Base-by-base conservation (phyloP, 2,888 invertebrate species). In the Spisula solida region DNA sequence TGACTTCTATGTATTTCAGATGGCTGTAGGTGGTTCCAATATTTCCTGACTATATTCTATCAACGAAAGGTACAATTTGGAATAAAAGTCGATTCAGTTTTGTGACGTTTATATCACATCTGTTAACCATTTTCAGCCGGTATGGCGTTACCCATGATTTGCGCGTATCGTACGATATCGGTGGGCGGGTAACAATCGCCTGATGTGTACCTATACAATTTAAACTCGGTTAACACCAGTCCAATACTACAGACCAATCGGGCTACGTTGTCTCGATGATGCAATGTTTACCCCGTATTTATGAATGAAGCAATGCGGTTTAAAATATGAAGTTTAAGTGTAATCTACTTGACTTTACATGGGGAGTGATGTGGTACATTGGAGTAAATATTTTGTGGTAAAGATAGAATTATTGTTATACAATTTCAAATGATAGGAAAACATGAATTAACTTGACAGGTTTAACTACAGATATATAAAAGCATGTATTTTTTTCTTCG, bases 261-360 rank as follows among this genome's bases (percentile, higher is more conserved):
- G 25, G n/a, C 31, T 82, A 20, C 8, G 8, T 20, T 47, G 48
- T n/a, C 25, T 5, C 51, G 83, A 48, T 83, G 83, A 83, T 60
- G 83, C 83, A 83, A 83, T 83, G 83, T 83, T 83, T 83, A 83
- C 83, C n/a, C 47, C 41, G 25, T 51, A 75, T 29, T 51, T 83
- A 83, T 83, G 83, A 83, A 83, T 83, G 83, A 75, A 83, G n/a
- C 48, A 48, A 31, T 8, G n/a, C 34, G 8, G 80, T 75, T 34
- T 31, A 75, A 31, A 31, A 31, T 16, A 31, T 75, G 25, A 31
- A 34, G 18, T 25, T 75, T 75, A 31, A 75, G 75, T 75, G 75
- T 0, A 25, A 75, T 75, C 75, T 75, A 75, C 75, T 75, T 75
- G 75, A 75, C 75, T 31, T 75, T 75, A 75, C 34, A n/a, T 1